phyloP scores from a whole-genome alignment of 2,797 vertebrate species.

The Chelmon rostratus region DNA sequence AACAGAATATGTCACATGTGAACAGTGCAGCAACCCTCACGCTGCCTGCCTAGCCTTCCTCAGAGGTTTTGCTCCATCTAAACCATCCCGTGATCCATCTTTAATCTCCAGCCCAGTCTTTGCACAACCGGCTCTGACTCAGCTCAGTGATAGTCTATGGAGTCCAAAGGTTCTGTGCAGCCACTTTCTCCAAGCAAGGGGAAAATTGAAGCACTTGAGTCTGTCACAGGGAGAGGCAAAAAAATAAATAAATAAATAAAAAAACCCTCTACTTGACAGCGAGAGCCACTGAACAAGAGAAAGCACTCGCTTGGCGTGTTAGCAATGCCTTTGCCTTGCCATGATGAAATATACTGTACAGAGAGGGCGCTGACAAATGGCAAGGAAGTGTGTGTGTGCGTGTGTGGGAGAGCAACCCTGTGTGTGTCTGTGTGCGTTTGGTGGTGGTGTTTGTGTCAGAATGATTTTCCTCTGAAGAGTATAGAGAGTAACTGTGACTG shows the following conservation, averaged over 20 bases:
- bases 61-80: slow-evolving; percentile 15
- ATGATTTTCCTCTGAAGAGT: slow-evolving; percentile 15
- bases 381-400: slow-evolving; percentile 12
- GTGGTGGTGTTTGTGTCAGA: slow-evolving; percentile 2
- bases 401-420: background rate
- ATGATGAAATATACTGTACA: slow-evolving; percentile 70
- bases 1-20: background rate
- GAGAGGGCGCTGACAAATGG: slow-evolving; percentile 56
- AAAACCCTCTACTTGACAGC: slow-evolving; percentile 52
- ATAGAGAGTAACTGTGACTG: slow-evolving; percentile 16
- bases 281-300: slow-evolving; percentile 69
- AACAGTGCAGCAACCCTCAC: background rate
- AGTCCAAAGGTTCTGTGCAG: slow-evolving; percentile 48
- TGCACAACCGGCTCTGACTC: slow-evolving; percentile 13
- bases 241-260: no score
- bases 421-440: background rate
- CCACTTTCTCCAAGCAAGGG: slow-evolving; percentile 51
- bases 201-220: slow-evolving; percentile 68
- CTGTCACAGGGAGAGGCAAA: slow-evolving; percentile 53
- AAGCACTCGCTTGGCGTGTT: slow-evolving; percentile 67
- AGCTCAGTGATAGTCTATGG: slow-evolving; percentile 18
- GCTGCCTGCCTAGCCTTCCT: background rate
- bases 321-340: slow-evolving; percentile 52
- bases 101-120: background rate
- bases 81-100: slow-evolving; percentile 12